These are phyloP conservation scores for Eueremaeus valkanovi DNA, from an alignment of 2,888 invertebrate species.

Conservation along the genomic window DNA sequence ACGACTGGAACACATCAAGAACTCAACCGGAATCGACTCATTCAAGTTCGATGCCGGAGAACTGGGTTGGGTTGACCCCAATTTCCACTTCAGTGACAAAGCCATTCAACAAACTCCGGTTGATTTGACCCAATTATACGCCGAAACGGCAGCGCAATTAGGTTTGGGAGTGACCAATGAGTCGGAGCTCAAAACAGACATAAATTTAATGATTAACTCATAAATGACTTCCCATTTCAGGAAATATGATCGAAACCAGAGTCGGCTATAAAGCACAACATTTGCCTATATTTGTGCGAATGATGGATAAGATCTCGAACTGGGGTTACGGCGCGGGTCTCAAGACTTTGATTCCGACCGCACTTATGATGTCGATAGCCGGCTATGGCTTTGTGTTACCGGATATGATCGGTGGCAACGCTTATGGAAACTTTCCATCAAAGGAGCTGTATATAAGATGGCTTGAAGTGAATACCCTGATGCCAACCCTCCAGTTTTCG, in stretches of 20 bases:
- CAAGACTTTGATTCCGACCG: constrained; percentile 74
- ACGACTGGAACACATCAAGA: constrained; percentile 56
- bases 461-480: constrained; percentile 81
- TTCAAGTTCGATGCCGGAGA: constrained; percentile 81
- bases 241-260: constrained; percentile 65
- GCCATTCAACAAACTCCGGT: constrained; percentile 48
- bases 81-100: constrained; percentile 44
- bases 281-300: constrained; percentile 66
- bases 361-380: constrained; percentile 78
- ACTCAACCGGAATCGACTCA: constrained; percentile 62
- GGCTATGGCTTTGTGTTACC: constrained; percentile 91
- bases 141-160: constrained; percentile 48
- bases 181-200: too few relatives aligned
- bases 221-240: too few relatives aligned
- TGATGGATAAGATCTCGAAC: constrained; percentile 71
- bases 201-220: too few relatives aligned
- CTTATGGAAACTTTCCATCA: constrained; percentile 50
- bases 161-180: too few relatives aligned
- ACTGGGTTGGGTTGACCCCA: constrained; percentile 61
- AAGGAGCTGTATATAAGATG: constrained; percentile 81
- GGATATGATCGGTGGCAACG: constrained; percentile 79
- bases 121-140: constrained; percentile 48
- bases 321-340: constrained; percentile 66
- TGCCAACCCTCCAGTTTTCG: constrained; percentile 87
- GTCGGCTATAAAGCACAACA: constrained; percentile 68